These are phyloP conservation scores for Camelus bactrianus DNA, from an alignment of 2,113 vertebrate species.

Conservation along the genomic window DNA sequence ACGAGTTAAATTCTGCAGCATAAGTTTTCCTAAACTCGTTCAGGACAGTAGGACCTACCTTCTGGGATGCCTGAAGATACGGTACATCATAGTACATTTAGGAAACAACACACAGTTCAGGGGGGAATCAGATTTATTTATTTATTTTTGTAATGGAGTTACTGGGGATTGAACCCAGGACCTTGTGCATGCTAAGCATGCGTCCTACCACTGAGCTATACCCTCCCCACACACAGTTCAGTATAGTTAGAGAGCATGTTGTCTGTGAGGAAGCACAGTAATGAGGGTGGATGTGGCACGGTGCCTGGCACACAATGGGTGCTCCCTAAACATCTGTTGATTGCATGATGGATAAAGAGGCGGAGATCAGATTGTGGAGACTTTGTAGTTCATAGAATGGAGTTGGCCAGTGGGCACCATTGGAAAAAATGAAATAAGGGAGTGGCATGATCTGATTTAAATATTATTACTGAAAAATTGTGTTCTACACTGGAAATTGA, in stretches of 20 bases:
- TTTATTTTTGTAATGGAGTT: too few species aligned
- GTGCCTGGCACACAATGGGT: not conserved
- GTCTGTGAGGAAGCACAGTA: not conserved
- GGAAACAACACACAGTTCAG: not conserved
- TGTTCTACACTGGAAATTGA: too few species aligned
- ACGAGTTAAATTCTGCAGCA: not conserved
- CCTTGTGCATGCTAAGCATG: too few species aligned
- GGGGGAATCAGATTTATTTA: too few species aligned
- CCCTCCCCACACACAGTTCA: not conserved
- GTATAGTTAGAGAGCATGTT: not conserved
- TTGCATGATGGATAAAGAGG: not conserved
- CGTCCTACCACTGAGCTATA: too few species aligned
- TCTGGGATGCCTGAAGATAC: not conserved
- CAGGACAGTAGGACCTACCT: not conserved
- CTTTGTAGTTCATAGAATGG: not conserved
- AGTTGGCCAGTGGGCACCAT: not conserved
- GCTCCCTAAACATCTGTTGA: not conserved
- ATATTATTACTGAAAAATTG: not conserved
- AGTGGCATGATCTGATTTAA: not conserved
- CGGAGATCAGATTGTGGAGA: not conserved
- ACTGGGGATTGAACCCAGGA: too few species aligned
- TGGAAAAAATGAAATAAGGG: not conserved
- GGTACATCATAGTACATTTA: not conserved
- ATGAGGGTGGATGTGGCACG: not conserved
- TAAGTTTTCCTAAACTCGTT: not conserved